Conservation (phyloP, 2,888 invertebrate genomes). For the Melanotus villosus region DNA sequence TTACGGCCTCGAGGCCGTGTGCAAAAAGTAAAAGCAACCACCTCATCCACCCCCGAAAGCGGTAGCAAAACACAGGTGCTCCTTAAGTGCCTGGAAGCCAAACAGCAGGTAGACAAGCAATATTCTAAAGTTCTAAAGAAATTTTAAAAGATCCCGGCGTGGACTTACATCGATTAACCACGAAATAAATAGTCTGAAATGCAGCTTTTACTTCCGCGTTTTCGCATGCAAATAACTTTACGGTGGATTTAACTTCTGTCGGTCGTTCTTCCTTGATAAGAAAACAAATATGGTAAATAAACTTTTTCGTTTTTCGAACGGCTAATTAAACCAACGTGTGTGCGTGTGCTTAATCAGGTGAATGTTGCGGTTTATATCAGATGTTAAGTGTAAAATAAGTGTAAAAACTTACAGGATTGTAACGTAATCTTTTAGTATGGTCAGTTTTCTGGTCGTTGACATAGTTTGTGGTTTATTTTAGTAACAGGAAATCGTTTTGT, state of each 20-base stretch:
- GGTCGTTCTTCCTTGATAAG: constrained; percentile 4
- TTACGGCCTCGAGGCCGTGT: constrained; percentile 22
- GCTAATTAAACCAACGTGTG: constrained; percentile 36
- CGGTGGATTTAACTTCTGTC: constrained; percentile 1
- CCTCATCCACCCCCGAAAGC: constrained; percentile 28
- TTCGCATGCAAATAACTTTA: constrained; percentile 8
- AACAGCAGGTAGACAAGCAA: constrained; percentile 45
- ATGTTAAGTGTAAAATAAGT: constrained; percentile 39
- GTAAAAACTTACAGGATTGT: constrained; percentile 36
- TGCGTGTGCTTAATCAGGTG: constrained; percentile 47
- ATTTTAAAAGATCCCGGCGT: neutral
- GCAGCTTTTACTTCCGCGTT: constrained; percentile 3
- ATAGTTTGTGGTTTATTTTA: constrained; percentile 20
- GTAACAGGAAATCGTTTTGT: neutral
- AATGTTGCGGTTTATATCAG: constrained; percentile 40
- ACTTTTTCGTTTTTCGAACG: constrained; percentile 24
- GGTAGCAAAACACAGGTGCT: constrained; percentile 50
- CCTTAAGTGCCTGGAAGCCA: constrained; percentile 24
- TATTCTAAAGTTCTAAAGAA: constrained; percentile 16
- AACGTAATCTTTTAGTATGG: constrained; percentile 42
- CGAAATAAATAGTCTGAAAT: neutral
- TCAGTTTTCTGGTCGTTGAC: constrained; percentile 48
- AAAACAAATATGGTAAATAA: constrained; percentile 20
- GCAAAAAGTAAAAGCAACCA: constrained; percentile 43
- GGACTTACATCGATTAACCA: constrained; percentile 8